Base-by-base conservation (phyloP, 92 coral and sea anemone species). In the Umimayanthus kanabou region DNA sequence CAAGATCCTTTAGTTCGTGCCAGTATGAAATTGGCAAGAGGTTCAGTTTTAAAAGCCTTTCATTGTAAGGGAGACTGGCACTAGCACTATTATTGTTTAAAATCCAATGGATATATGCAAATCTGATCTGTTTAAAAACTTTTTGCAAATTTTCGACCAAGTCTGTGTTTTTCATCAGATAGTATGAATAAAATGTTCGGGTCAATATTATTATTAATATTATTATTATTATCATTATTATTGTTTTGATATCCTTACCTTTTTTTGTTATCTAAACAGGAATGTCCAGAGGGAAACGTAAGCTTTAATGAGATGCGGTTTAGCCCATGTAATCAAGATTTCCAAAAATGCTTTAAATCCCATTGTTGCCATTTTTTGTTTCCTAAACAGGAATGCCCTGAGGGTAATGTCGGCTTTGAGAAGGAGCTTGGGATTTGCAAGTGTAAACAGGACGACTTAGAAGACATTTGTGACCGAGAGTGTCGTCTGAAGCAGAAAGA, bases 401-500 rank as follows among this genome's bases (percentile, higher is more conserved):
- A 28, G 64, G 96, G 98, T 47, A 77, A 91, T 39, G 96, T 95
- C 11, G 99, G 99, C 16, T 95, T 92, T 85, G 97, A 92, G 53
- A 93, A 92, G 66, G 92, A 93, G 70, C 90, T 92, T 30, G 98
- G 97, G 55, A 30, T 95, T 72, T 97, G 99, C 80, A 86, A 77
- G 79, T 97, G 99, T 79, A 92, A 88, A 77, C 96, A 92, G 50
- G 91, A 82, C 15, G 93, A 93, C 87, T 66, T 89, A 26, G 98
- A 93, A 49, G 94, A 95, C 61, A 88, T 97, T 13, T 97, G 99
- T 74, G 97, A 95, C 85, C 85, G 91, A 33, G 95, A 97, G 61
- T 97, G 99, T 81, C 90, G 94, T 28, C 84, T 89, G 28, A 80
- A 73, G 64, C 99, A 97, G 90, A 80, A 91, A 73, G 73, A 90